phyloP scores from a whole-genome alignment of 1,140 invertebrate genomes.

The Goniozus legneri region DNA sequence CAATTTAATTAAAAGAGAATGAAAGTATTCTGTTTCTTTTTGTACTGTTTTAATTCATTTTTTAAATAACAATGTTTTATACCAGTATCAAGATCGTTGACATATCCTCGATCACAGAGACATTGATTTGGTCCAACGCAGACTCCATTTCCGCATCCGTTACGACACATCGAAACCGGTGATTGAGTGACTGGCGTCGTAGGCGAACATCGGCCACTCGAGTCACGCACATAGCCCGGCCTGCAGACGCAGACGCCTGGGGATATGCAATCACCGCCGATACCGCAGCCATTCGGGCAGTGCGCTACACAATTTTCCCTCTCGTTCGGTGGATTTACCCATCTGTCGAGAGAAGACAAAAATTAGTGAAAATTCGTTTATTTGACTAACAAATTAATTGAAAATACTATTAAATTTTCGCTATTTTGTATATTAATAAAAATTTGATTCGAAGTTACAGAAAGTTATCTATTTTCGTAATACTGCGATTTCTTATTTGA shows the following conservation, averaged over 20 bases:
- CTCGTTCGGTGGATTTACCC: conserved; percentile 31
- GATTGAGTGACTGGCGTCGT: conserved; percentile 1
- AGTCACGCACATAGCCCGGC: conserved; percentile 22
- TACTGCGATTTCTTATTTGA: too few relatives aligned
- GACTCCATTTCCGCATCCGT: conserved; percentile 21
- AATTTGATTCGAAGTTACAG: too few relatives aligned
- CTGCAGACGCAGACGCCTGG: conserved; percentile 35
- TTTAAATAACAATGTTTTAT: neutral
- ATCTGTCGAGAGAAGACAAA: conserved; percentile 36
- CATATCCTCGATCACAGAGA: conserved; percentile 29
- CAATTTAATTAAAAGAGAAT: too few relatives aligned
- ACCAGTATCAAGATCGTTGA: conserved; percentile 12
- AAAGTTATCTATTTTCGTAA: too few relatives aligned
- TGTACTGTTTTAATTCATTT: too few relatives aligned
- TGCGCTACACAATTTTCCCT: conserved; percentile 30
- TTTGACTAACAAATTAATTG: too few relatives aligned
- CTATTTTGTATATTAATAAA: too few relatives aligned
- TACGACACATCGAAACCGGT: conserved; percentile 3
- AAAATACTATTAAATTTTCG: too few relatives aligned
- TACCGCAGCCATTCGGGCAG: conserved; percentile 29
- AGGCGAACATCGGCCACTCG: conserved; percentile 11
- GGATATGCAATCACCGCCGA: conserved; percentile 30
- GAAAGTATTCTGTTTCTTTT: too few relatives aligned
- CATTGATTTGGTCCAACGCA: conserved; percentile 49
- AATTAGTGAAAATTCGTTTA: too few relatives aligned